phyloP scores from a whole-genome alignment of 2,113 vertebrate species.

The Excalfactoria chinensis region DNA sequence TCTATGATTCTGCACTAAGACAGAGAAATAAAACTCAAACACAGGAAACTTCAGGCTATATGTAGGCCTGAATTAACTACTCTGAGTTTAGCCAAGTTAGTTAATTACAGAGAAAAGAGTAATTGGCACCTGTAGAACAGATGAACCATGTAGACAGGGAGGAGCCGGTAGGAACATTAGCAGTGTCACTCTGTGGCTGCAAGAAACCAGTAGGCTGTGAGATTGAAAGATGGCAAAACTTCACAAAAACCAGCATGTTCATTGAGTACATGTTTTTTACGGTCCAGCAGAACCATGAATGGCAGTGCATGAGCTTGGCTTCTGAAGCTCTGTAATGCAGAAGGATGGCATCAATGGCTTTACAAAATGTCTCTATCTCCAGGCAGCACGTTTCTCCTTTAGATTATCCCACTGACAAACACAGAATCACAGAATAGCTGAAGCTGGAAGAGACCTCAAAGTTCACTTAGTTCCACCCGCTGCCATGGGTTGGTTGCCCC shows the following conservation, averaged over 20 bases:
- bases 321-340: rapidly evolving
- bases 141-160: background rate
- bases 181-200: background rate
- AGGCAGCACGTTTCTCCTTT: background rate
- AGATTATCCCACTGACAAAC: background rate
- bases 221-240: background rate
- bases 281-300: background rate
- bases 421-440: too few relatives aligned
- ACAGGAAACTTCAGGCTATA: rapidly evolving
- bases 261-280: rapidly evolving
- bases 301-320: background rate
- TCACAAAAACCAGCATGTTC: background rate
- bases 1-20: too few relatives aligned
- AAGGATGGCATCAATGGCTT: background rate
- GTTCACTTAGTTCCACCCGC: too few relatives aligned
- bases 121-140: background rate
- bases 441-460: too few relatives aligned
- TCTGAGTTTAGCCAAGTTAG: background rate
- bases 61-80: background rate
- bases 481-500: too few relatives aligned
- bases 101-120: background rate
- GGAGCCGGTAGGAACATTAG: background rate
- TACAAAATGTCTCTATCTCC: background rate
- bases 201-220: background rate
- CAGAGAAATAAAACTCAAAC: background rate